A percentile compares a stretch with the other conserved stretches of the same genome.
Evolutionary conservation across 2,797 vertebrate genomes (phyloP).

Genomic region (Erpetoichthys calabaricus): DNA sequence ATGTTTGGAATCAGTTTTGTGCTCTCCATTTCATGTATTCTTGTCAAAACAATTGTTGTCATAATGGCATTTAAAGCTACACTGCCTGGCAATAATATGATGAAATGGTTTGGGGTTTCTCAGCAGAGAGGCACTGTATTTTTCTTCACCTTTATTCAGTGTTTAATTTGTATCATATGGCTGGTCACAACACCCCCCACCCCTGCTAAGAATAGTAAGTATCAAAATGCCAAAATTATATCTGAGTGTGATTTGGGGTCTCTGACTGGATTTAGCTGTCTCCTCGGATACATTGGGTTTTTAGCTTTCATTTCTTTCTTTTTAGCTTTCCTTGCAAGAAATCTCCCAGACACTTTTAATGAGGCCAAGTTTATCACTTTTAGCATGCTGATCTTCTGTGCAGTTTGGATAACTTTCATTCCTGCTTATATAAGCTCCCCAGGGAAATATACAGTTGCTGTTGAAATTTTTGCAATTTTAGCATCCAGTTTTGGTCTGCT

Average conservation of each 20-base stretch:
- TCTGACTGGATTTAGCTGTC: conserved; percentile 42
- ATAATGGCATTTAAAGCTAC: conserved; percentile 45
- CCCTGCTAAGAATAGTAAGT: conserved; percentile 29
- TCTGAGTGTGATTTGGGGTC: conserved; percentile 44
- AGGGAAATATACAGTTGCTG: conserved; percentile 49
- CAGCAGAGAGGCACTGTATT: conserved; percentile 41
- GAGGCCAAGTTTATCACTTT: conserved; percentile 46
- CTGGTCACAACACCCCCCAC: conserved; percentile 34
- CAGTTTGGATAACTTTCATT: conserved; percentile 53
- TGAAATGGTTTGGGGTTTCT: conserved; percentile 43
- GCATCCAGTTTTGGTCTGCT: conserved; percentile 45
- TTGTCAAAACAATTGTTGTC: conserved; percentile 48
- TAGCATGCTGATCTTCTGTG: conserved; percentile 54
- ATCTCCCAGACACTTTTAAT: conserved; percentile 49
- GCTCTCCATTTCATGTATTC: conserved; percentile 49
- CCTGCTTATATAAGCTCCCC: conserved; percentile 48
- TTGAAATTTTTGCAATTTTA: conserved; percentile 51
- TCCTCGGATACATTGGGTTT: conserved; percentile 46
- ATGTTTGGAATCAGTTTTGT: conserved; percentile 50
- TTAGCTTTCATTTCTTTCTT: conserved; percentile 45
- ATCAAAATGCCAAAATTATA: conserved; percentile 34
- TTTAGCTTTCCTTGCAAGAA: conserved; percentile 43
- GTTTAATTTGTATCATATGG: conserved; percentile 42
- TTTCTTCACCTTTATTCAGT: conserved; percentile 40
- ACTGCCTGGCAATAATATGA: conserved; percentile 35